Evolutionary conservation across 2,888 invertebrate species (phyloP).

Genomic region (Lamellibrachia satsuma): DNA sequence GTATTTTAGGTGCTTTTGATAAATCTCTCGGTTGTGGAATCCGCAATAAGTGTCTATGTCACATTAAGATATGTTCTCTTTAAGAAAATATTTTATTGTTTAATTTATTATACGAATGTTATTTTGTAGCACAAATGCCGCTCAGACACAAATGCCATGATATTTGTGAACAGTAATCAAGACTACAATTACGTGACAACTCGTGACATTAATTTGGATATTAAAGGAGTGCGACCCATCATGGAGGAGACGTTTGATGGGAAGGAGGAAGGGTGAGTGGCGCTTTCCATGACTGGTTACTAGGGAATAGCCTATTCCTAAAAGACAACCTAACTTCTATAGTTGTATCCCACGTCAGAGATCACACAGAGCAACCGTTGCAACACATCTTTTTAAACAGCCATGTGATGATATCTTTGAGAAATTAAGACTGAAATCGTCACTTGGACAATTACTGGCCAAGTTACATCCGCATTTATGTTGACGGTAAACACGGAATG

Average conservation of each 20-base stretch:
- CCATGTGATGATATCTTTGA: no score
- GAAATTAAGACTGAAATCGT: no score
- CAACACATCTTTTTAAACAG: no score
- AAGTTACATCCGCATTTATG: no score
- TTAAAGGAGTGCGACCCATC: constrained; percentile 21
- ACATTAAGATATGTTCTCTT: neutral
- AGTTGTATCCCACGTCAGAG: no score
- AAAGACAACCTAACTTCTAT: neutral
- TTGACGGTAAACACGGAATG: no score
- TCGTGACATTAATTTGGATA: constrained; percentile 58
- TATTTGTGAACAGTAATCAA: constrained; percentile 50
- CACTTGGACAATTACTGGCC: no score
- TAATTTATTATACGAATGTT: neutral
- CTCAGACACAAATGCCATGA: constrained; percentile 60
- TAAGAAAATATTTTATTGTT: neutral
- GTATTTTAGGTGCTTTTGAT: neutral
- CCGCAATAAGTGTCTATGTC: neutral
- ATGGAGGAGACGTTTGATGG: constrained; percentile 36
- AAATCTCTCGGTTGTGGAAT: neutral
- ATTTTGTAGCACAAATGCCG: constrained; percentile 59
- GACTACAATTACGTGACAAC: constrained; percentile 55
- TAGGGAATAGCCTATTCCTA: neutral
- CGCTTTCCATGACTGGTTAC: neutral
- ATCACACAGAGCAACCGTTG: no score
- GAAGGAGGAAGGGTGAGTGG: neutral